A percentile compares a stretch with the other conserved stretches of the same genome.
phyloP scores from a whole-genome alignment of 2,113 vertebrate genomes.

The sheep (Ovis aries) region DNA sequence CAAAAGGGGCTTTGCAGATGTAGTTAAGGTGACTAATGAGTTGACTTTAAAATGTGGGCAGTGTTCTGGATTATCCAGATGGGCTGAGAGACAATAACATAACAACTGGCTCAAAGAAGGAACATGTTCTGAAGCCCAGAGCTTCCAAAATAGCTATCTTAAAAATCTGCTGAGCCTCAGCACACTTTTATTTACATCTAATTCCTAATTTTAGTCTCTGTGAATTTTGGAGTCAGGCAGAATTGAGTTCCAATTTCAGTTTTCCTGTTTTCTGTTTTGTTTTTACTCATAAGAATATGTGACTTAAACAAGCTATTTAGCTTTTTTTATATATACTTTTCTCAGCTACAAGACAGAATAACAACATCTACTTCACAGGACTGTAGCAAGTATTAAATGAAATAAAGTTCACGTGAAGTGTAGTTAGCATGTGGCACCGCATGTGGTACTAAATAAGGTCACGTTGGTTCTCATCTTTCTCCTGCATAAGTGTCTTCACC shows the following conservation, averaged over 20 bases:
- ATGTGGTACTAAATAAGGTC: not conserved
- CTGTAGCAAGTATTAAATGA: not conserved
- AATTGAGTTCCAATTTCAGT: not conserved
- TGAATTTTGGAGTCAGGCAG: not conserved
- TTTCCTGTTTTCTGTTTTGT: not conserved
- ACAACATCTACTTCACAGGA: not conserved
- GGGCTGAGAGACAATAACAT: not conserved
- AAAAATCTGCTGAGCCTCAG: not conserved
- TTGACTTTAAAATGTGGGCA: not conserved
- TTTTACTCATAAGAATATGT: not conserved
- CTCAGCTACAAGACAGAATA: not conserved
- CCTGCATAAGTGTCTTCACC: not conserved
- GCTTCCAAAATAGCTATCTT: not conserved
- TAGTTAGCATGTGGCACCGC: not conserved
- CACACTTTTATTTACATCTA: not conserved
- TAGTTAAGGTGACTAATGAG: not conserved
- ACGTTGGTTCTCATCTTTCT: accelerated
- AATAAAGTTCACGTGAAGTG: not conserved
- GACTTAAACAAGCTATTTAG: not conserved
- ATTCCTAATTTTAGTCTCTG: not conserved
- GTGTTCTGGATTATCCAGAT: not conserved
- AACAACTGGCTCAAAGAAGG: not conserved
- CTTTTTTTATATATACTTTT: not conserved
- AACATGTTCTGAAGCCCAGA: not conserved
- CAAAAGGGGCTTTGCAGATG: not conserved